phyloP scores from a whole-genome alignment of 2,113 vertebrate genomes.

The Calidris pygmaea region DNA sequence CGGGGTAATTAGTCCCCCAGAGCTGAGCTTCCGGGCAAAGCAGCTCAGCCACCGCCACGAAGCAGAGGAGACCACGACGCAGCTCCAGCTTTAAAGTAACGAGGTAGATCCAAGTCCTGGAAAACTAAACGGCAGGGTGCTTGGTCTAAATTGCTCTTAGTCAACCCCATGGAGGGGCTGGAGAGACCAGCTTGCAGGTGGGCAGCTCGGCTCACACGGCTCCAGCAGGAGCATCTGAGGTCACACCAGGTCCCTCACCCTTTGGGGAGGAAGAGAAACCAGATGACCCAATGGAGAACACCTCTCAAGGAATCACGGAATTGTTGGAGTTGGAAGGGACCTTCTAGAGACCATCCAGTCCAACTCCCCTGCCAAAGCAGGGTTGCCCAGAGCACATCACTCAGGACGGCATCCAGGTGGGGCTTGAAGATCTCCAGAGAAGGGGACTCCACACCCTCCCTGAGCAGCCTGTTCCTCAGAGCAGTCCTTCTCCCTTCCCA shows the following conservation, averaged over 20 bases:
- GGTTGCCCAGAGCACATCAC: too few species aligned
- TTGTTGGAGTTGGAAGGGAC: too few species aligned
- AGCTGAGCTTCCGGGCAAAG: background rate
- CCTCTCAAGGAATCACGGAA: background rate
- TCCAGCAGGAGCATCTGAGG: background rate
- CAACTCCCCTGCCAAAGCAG: too few species aligned
- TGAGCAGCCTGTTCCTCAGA: background rate
- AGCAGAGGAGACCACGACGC: background rate
- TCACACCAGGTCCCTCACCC: accelerated
- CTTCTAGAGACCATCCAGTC: too few species aligned
- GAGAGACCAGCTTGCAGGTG: background rate
- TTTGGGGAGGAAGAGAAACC: background rate
- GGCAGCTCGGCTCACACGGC: accelerated
- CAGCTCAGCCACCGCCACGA: background rate
- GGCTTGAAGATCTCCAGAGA: too few species aligned
- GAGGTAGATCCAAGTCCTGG: background rate
- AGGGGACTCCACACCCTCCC: too few species aligned
- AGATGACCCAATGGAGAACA: background rate
- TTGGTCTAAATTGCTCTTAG: background rate
- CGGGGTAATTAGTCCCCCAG: background rate
- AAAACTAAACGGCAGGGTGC: background rate
- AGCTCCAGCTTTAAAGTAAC: background rate
- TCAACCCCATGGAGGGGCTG: background rate
- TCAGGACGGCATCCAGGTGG: too few species aligned
- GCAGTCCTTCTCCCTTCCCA: background rate